Evolutionary conservation across 2,797 vertebrate species (phyloP), one percentile per base, ranked within the genome.

Genomic region (Hypotaenidia philippensis): DNA sequence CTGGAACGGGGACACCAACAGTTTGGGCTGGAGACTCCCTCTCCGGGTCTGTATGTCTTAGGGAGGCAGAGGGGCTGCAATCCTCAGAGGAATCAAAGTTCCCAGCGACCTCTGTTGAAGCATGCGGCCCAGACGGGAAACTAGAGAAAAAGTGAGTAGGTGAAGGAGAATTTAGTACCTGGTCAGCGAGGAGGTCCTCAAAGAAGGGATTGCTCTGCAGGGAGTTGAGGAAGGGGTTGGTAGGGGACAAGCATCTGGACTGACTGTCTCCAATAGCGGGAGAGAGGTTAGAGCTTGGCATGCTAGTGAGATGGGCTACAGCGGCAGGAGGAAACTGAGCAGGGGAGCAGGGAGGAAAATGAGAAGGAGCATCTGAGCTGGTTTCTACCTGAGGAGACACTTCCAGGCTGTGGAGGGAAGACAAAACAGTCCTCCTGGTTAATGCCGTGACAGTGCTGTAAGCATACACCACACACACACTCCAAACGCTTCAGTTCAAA

Each of bases 361-460:
- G 98, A 98, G 97, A 98, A 98, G 98, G 98, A 96, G 98, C 97
- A 78, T 97, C 98, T 97, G 98, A 98, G 98, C 97, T 98, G 98
- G 98, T 96, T 97, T 98, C 98, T 99, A 98, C 98, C 98, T 98
- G 98, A 98, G 98, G 98, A 98, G 98, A 98, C 98, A 98, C 97
- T 98, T 99, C 98, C 97, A 98, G 98, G 98, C 99, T 99, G 99
- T 99, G 98, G 99, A 99, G 99, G 98, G 98, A 99, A 99, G 98
- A 98, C 98, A 99, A 99, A 99, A 99, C 94, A 97, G 91, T 98
- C 98, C 98, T 98, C 97, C 97, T 94, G 97, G 98, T 99, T 99
- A 99, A 98, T 98, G 97, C 97, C 69, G 97, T 93, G 97, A 85
- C 93, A 93, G 95, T 77, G 87, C 87, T 56, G 78, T 34, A 71